Conservation (phyloP, 2,113 vertebrate genomes). For the Dipodomys spectabilis region DNA sequence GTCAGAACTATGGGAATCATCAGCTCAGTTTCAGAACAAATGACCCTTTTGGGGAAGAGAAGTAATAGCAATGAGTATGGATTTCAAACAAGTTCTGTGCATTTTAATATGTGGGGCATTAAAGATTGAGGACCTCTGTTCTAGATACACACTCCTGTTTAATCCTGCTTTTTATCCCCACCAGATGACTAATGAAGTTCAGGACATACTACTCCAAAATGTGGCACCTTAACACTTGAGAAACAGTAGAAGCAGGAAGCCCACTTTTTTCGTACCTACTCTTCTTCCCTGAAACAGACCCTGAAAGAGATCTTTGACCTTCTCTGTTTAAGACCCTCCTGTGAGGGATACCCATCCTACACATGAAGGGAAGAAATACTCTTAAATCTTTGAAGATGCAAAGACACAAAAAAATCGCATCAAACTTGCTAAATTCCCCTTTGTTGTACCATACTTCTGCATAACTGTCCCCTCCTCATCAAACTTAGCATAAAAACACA, state of each 20-base stretch:
- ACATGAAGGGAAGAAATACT: not conserved
- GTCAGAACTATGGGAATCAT: not conserved
- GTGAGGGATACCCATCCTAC: not conserved
- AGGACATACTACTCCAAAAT: not conserved
- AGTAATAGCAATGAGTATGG: not conserved
- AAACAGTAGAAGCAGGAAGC: not conserved
- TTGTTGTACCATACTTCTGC: not conserved
- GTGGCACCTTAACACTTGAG: not conserved
- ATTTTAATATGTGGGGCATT: not conserved
- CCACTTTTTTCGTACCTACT: not conserved
- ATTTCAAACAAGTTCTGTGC: not conserved
- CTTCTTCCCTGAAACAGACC: not conserved
- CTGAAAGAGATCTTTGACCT: not conserved
- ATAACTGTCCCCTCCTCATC: not conserved
- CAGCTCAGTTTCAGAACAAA: not conserved
- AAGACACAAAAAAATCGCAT: not conserved
- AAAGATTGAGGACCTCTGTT: not conserved
- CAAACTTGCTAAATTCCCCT: not conserved
- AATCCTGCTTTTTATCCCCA: not conserved
- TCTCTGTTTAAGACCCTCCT: not conserved
- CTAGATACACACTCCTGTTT: not conserved
- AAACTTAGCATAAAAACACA: not conserved
- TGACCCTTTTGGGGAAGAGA: not conserved
- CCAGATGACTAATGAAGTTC: not conserved
- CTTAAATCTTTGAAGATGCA: not conserved